These are phyloP conservation scores for Schizothorax lantsangensis DNA, from an alignment of 2,797 vertebrate species.

Conservation along the genomic window DNA sequence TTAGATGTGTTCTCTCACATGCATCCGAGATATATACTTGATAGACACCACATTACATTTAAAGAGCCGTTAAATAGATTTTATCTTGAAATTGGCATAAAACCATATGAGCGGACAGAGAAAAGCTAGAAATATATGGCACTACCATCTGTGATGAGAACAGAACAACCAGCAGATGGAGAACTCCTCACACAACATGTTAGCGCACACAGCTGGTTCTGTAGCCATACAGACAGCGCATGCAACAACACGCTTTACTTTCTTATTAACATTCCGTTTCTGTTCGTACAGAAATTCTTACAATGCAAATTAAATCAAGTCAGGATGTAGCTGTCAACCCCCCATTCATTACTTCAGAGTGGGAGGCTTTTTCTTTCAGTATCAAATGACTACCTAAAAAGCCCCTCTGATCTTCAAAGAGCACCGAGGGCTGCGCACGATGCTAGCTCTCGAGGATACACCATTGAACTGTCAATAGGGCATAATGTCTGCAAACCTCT, in stretches of 20 bases:
- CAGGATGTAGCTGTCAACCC: conserved; percentile 56
- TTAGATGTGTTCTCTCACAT: neutral
- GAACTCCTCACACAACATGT: conserved; percentile 1
- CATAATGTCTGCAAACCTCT: conserved; percentile 40
- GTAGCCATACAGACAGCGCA: neutral
- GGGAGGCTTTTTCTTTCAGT: conserved; percentile 37
- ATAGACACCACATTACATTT: neutral
- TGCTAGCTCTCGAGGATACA: conserved; percentile 1
- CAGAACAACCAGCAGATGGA: conserved; percentile 55
- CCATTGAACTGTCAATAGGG: conserved; percentile 40
- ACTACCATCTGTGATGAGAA: neutral
- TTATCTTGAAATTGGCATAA: neutral
- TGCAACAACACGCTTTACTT: conserved; percentile 21
- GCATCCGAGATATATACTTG: neutral
- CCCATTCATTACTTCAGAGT: conserved; percentile 35
- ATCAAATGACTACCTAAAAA: conserved; percentile 50
- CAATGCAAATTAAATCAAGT: conserved; percentile 52
- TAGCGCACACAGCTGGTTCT: conserved; percentile 4
- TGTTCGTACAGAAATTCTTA: conserved; percentile 38
- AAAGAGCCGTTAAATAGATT: neutral
- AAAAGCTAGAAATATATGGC: neutral
- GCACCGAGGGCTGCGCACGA: neutral
- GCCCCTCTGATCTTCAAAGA: conserved; percentile 41
- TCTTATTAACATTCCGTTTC: conserved; percentile 45
- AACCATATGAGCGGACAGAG: neutral